Conservation (phyloP, 2,113 vertebrate species). For the Coturnix japonica region DNA sequence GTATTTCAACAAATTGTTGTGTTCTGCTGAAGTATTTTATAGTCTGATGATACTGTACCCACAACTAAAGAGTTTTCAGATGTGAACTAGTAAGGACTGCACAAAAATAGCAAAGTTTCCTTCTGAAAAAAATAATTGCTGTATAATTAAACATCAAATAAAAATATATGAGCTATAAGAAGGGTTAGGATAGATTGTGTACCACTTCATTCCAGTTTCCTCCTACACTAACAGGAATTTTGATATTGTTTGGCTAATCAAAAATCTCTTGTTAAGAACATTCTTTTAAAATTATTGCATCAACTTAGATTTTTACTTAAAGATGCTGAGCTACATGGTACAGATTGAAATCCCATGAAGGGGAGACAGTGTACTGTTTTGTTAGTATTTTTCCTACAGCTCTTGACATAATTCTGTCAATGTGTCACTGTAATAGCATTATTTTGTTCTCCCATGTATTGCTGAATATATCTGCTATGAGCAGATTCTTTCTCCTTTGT, state of each 20-base stretch:
- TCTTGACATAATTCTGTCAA: constrained; percentile 17
- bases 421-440: not conserved
- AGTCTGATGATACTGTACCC: not conserved
- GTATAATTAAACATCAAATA: not conserved
- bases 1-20: not conserved
- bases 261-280: not conserved
- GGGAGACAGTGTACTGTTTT: not conserved
- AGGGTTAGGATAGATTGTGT: not conserved
- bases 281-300: not conserved
- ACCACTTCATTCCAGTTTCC: not conserved
- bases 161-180: not conserved
- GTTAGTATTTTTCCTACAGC: not conserved
- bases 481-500: constrained; percentile 19
- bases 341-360: constrained; percentile 38
- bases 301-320: constrained; percentile 1
- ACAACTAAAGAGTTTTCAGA: not conserved
- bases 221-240: not conserved
- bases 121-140: not conserved
- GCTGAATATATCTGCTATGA: not conserved
- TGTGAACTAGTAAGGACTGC: not conserved
- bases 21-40: not conserved
- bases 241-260: constrained; percentile 1
- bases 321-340: not conserved
- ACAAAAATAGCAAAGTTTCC: not conserved
- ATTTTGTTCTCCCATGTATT: constrained; percentile 8